Evolutionary conservation across 1,140 invertebrate species (phyloP).

Genomic region (Manduca sexta): DNA sequence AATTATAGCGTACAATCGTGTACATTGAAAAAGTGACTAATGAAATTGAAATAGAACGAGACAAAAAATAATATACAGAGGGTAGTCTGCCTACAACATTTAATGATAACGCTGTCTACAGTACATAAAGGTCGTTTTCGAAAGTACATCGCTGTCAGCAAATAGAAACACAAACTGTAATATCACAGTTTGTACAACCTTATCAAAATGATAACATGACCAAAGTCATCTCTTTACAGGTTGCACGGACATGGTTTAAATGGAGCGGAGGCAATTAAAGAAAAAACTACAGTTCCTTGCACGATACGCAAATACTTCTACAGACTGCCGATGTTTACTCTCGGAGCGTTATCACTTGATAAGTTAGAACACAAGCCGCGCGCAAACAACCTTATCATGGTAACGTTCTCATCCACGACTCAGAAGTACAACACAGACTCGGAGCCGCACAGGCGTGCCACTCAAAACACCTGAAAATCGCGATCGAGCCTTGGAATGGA

Average conservation of each 20-base stretch:
- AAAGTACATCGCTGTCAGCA: not conserved
- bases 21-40: too few species aligned
- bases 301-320: constrained; percentile 64
- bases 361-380: constrained; percentile 68
- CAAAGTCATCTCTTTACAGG: constrained; percentile 40
- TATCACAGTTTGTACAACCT: constrained; percentile 10
- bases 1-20: too few species aligned
- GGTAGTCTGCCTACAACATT: too few species aligned
- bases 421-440: constrained; percentile 47
- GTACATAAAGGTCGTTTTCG: not conserved
- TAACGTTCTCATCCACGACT: constrained; percentile 55
- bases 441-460: constrained; percentile 30
- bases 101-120: not conserved
- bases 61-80: too few species aligned
- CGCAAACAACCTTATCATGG: constrained; percentile 68
- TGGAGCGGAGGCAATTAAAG: constrained; percentile 40
- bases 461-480: constrained; percentile 33
- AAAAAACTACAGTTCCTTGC: constrained; percentile 55
- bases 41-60: too few species aligned
- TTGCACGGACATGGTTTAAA: constrained; percentile 34
- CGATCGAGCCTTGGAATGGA: constrained; percentile 24
- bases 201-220: constrained; percentile 24
- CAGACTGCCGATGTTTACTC: constrained; percentile 64
- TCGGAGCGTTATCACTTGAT: constrained; percentile 65
- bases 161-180: constrained; percentile 11